These are phyloP conservation scores for Drosophila novamexicana DNA, from an alignment of 1,140 invertebrate species.

Conservation along the genomic window DNA sequence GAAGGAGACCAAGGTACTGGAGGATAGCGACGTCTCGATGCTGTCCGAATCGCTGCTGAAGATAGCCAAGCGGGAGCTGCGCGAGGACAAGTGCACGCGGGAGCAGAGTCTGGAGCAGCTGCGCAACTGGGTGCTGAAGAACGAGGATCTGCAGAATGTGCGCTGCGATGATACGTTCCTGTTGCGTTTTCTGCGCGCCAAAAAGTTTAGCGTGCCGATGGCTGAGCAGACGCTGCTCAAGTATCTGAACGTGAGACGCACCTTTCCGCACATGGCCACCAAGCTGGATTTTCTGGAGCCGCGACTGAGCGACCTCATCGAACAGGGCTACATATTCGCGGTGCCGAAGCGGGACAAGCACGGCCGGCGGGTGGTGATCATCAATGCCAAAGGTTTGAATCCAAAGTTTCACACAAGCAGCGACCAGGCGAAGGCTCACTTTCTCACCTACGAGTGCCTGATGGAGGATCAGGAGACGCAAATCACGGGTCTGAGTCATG, in stretches of 20 bases:
- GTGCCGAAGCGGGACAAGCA: constrained; percentile 89
- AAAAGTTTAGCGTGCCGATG: constrained; percentile 92
- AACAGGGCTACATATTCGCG: constrained; percentile 89
- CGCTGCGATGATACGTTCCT: constrained; percentile 90
- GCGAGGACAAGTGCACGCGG: constrained; percentile 87
- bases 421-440: constrained; percentile 88
- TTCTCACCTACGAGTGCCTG: constrained; percentile 89
- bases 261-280: constrained; percentile 87
- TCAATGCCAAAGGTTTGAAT: constrained; percentile 88
- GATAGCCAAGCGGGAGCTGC: constrained; percentile 87
- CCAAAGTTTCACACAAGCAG: constrained; percentile 87
- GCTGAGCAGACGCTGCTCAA: constrained; percentile 91
- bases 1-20: constrained; percentile 65
- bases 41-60: constrained; percentile 84
- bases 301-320: constrained; percentile 87
- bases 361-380: constrained; percentile 89
- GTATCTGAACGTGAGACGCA: constrained; percentile 90
- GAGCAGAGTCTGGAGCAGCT: constrained; percentile 87
- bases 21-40: constrained; percentile 29
- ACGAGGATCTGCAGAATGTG: constrained; percentile 88
- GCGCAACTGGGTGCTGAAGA: constrained; percentile 89
- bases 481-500: constrained; percentile 88
- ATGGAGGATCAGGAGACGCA: constrained; percentile 90
- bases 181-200: constrained; percentile 90
- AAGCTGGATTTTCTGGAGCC: constrained; percentile 88